Conservation (phyloP, 1,140 invertebrate species). For the Mactra quadrangularis region DNA sequence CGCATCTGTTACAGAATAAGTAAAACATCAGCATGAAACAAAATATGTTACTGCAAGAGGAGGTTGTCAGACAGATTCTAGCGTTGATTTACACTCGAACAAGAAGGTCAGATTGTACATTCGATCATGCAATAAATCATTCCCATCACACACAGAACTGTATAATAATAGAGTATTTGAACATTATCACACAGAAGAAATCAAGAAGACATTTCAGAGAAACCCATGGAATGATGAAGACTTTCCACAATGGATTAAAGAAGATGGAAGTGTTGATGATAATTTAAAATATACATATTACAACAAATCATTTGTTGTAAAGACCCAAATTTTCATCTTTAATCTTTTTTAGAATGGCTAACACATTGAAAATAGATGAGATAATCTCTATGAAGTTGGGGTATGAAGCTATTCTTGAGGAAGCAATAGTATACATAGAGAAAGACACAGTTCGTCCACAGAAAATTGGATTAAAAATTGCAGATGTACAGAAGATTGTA, state of each 20-base stretch:
- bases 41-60: not conserved
- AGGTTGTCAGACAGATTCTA: not conserved
- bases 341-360: no score
- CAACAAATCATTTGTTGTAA: no score
- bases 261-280: constrained; percentile 13
- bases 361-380: no score
- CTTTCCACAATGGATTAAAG: constrained; percentile 1
- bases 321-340: no score
- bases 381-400: no score
- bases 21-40: not conserved
- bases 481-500: no score
- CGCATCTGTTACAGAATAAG: not conserved
- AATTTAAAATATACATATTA: not conserved
- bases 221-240: not conserved
- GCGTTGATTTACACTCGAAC: not conserved
- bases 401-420: no score
- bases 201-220: not conserved
- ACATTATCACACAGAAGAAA: not conserved
- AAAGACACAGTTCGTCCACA: no score
- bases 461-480: no score
- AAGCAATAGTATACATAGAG: no score
- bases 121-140: not conserved
- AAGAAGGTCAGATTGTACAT: not conserved
- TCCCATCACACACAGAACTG: not conserved
- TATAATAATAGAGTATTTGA: constrained; percentile 2